Base-by-base conservation (phyloP, 2,797 vertebrate genomes). In the Podarcis lilfordi region DNA sequence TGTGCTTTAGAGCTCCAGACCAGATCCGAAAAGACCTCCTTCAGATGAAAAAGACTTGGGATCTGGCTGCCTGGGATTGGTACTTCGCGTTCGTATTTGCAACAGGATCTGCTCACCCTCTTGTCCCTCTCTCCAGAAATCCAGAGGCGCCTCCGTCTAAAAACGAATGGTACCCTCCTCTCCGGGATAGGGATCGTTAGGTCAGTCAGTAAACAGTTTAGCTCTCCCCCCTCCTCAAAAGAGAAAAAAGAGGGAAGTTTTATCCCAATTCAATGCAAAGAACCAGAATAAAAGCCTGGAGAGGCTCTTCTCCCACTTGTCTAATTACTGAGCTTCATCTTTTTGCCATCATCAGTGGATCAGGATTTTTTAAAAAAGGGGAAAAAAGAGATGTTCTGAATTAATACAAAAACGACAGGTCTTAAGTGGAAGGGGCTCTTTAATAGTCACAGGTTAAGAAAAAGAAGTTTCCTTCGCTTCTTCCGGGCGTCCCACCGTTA, bases 11-110 rank as follows among this genome's bases (percentile, higher is more conserved):
- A 74, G 71, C 35, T 17, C 3, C 23, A 88, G 94, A 94, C 94
- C 96, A 80, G 87, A 95, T 92, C 89, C 84, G 86, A 92, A 91
- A 95, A 91, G 91, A 93, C 92, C 95, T 94, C 86, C 93, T 94
- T 95, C 94, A 94, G 95, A 96, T 93, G 94, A 95, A 94, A 93
- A 95, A 89, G 93, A 86, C 82, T 86, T 75, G 40, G 93, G 93
- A 95, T 93, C 86, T 71, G 90, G 91, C 92, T 89, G 93, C 92
- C 84, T 84, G 83, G 91, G 93, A 88, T 93, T 94, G 92, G 89
- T 15, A 4, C 88, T 0, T 75, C 10, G 10, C 35, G 61, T 40
- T 37, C 85, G 82, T 81, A 94, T 94, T 95, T 93, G 50, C 91
- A 93, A 90, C 90, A 93, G 87, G 94, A 92, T 91, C 92, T 45